These are phyloP conservation scores for Cochlearius cochlearius DNA, from an alignment of 2,113 vertebrate species.

Conservation along the genomic window DNA sequence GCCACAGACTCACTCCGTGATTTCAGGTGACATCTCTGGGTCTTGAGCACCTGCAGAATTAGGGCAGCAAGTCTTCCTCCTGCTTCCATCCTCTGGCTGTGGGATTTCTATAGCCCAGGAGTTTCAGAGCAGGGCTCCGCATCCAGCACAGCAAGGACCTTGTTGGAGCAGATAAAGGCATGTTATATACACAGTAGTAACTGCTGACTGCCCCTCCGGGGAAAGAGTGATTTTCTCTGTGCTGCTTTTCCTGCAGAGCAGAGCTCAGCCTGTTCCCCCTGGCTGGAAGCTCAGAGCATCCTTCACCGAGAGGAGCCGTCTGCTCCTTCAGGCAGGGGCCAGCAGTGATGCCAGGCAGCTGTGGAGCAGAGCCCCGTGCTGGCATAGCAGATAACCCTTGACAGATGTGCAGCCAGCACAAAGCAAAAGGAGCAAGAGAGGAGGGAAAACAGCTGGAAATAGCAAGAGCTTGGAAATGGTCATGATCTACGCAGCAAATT, in stretches of 20 bases:
- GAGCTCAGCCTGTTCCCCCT: not conserved
- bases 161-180: not conserved
- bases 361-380: not conserved
- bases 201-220: not conserved
- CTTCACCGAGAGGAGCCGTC: not conserved
- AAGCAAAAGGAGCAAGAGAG: not conserved
- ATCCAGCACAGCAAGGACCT: not conserved
- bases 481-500: not conserved
- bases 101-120: not conserved
- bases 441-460: constrained; percentile 1
- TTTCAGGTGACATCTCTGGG: not conserved
- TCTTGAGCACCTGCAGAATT: not conserved
- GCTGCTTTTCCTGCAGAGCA: not conserved
- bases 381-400: not conserved
- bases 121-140: not conserved
- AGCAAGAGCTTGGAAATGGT: not conserved
- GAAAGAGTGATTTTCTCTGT: not conserved
- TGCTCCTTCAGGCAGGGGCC: not conserved
- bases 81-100: not conserved
- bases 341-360: not conserved
- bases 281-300: not conserved
- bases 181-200: not conserved
- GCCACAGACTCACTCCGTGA: not conserved
- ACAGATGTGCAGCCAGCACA: not conserved
- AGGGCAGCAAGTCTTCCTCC: not conserved